Evolutionary conservation across 2,113 vertebrate species (phyloP), one percentile per base, ranked within the genome.

Genomic region (Trichomycterus rosablanca): DNA sequence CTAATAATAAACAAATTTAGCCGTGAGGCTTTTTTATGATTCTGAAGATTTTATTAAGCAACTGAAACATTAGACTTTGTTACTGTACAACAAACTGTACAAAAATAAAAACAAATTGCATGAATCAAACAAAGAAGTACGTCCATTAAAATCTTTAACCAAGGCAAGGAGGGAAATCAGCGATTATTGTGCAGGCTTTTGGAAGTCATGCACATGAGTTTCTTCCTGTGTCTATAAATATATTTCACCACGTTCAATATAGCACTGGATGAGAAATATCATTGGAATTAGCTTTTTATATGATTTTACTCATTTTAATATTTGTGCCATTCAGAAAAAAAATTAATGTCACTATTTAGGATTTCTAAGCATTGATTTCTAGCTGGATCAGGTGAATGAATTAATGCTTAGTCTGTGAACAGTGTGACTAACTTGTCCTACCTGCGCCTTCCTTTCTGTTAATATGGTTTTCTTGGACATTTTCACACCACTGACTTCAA

Each of bases 21-120:
- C n/a, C n/a, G n/a, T n/a, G n/a, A 32, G 11, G 12, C 1, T 11
- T 11, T 26, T n/a, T 15, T 30, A 14, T 3, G 7, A 14, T 62
- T 50, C 8, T 18, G 24, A 42, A 16, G 2, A n/a, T 24, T 46
- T 64, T 64, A 54, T 54, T 55, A 19, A 44, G 19, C 51, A 50
- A 51, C 32, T 46, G 54, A 20, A 40, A 49, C n/a, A n/a, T 45
- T 19, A 20, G 4, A 59, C 45, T 48, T 9, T 67, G 34, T 55
- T 59, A 55, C 42, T 55, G 43, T 55, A 59, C 43, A 59, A 32
- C 35, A 28, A n/a, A n/a, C 43, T 63, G 24, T 32, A 59, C 40
- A 58, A n/a, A 64, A 59, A 19, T 11, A 43, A 51, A 50, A 44
- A 59, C 6, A 11, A 43, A 16, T 51, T 20, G 40, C 59, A 62